phyloP scores from a whole-genome alignment of 2,797 vertebrate species.

The Notoglanidium macrostoma region DNA sequence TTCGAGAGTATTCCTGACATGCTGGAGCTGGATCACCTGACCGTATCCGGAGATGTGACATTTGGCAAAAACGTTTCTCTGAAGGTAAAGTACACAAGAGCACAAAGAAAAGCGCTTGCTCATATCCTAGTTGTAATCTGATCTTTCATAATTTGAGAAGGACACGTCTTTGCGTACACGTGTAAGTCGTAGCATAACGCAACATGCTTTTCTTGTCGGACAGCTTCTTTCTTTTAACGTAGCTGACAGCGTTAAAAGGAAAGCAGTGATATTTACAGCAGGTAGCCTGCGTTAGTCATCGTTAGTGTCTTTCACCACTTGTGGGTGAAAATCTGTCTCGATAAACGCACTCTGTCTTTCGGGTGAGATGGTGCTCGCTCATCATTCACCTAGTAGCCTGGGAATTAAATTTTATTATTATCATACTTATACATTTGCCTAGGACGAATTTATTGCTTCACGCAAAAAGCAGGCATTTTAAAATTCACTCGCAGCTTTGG shows the following conservation, averaged over 20 bases:
- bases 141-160: not conserved
- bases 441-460: not conserved
- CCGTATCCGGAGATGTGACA: constrained; percentile 96
- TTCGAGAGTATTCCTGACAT: constrained; percentile 99
- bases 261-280: not conserved
- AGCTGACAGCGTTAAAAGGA: not conserved
- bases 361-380: not conserved
- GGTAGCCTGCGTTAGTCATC: not conserved
- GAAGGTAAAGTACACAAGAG: constrained; percentile 77
- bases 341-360: not conserved
- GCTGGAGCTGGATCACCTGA: constrained; percentile 97
- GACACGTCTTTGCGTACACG: not conserved
- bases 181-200: not conserved
- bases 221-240: not conserved
- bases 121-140: not conserved
- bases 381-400: not conserved
- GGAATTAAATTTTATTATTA: not conserved
- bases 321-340: too few species aligned
- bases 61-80: constrained; percentile 95
- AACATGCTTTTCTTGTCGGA: not conserved
- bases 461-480: not conserved
- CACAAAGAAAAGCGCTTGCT: not conserved
- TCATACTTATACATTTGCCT: not conserved
- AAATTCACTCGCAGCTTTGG: not conserved
- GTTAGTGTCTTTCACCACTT: not conserved